These are phyloP conservation scores for Syrista parreyssii DNA, from an alignment of 2,888 invertebrate species.

Conservation along the genomic window DNA sequence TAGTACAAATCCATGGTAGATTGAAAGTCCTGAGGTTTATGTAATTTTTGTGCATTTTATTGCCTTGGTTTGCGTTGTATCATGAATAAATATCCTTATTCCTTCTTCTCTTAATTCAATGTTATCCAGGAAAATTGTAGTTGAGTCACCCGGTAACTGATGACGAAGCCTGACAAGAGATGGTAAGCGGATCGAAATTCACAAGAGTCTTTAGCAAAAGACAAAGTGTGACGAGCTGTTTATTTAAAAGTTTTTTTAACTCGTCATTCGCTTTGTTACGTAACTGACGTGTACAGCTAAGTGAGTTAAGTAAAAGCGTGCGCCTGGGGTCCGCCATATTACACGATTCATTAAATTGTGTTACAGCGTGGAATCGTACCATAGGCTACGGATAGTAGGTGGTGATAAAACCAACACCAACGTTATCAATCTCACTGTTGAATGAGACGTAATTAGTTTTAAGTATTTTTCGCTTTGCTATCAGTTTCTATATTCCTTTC, in stretches of 20 bases:
- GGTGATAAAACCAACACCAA: not conserved
- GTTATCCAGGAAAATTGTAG: not conserved
- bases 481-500: not conserved
- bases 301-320: not conserved
- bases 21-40: not conserved
- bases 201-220: not conserved
- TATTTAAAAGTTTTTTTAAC: not conserved
- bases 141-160: not conserved
- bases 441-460: not conserved
- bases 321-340: not conserved
- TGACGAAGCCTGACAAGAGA: not conserved
- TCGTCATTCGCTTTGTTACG: not conserved
- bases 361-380: not conserved
- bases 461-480: not conserved
- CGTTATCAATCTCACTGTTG: not conserved
- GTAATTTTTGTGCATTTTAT: not conserved
- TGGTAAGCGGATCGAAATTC: not conserved
- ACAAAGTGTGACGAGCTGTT: not conserved
- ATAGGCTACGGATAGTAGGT: not conserved
- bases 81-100: not conserved
- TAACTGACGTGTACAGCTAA: not conserved
- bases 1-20: not conserved
- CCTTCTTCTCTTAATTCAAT: not conserved
- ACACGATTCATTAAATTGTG: not conserved
- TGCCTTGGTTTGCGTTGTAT: not conserved